A percentile compares a stretch with the other conserved stretches of the same genome.
Evolutionary conservation across 2,888 invertebrate genomes (phyloP).

Genomic region (Acronicta psi): DNA sequence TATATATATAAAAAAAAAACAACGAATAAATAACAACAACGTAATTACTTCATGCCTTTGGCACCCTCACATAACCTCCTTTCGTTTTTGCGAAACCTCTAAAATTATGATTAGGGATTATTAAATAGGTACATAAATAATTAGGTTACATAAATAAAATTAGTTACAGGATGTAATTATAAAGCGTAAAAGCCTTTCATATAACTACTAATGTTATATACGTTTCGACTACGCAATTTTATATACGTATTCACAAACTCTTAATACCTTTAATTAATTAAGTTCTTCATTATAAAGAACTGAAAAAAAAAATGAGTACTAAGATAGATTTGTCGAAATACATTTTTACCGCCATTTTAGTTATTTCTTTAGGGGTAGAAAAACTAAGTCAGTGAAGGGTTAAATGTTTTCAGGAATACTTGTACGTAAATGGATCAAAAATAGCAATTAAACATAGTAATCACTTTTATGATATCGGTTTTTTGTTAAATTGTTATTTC

Average conservation of each 20-base stretch:
- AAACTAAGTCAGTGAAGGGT: no score
- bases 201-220: slow-evolving; percentile 51
- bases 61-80: slow-evolving; percentile 53
- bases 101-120: slow-evolving; percentile 81
- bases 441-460: no score
- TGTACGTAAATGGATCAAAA: no score
- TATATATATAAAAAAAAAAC: slow-evolving; percentile 47
- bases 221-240: slow-evolving; percentile 36
- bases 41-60: slow-evolving; percentile 56
- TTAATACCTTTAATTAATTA: slow-evolving; percentile 15
- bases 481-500: no score
- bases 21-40: slow-evolving; percentile 55
- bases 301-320: background rate
- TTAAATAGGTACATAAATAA: slow-evolving; percentile 74
- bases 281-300: slow-evolving; percentile 4
- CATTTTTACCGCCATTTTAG: background rate
- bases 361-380: no score
- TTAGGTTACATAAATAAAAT: slow-evolving; percentile 68
- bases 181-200: slow-evolving; percentile 56
- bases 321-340: slow-evolving; percentile 5
- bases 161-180: slow-evolving; percentile 63
- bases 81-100: slow-evolving; percentile 88
- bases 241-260: slow-evolving; percentile 39
- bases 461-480: no score
- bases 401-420: no score